A percentile compares a stretch with the other conserved stretches of the same genome.
Evolutionary conservation across 2,797 vertebrate species (phyloP).

Genomic region (Ctenosaura bakeri): DNA sequence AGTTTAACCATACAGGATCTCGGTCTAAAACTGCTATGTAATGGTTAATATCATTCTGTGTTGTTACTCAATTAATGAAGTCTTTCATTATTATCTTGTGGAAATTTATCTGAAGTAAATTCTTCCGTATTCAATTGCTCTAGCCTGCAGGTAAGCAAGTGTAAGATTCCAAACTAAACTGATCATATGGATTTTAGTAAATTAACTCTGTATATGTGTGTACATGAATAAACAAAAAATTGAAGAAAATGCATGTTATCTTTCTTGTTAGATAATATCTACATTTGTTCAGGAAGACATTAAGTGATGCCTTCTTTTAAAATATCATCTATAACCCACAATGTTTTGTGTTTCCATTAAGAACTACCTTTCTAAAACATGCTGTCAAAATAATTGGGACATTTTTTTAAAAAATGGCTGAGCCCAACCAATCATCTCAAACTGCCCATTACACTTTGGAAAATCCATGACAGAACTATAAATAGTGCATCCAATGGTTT

Average conservation of each 20-base stretch:
- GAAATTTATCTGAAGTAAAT: neutral
- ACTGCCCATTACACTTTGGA: neutral
- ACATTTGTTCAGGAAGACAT: neutral
- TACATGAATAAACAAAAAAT: neutral
- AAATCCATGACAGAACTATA: too few relatives aligned
- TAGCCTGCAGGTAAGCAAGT: neutral
- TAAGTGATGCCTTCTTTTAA: neutral
- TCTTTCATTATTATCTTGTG: neutral
- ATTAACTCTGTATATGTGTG: neutral
- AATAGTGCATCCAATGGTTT: neutral
- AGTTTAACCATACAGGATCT: too few relatives aligned
- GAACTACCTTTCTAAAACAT: neutral
- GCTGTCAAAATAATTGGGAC: neutral
- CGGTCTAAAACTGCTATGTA: neutral
- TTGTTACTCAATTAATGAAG: neutral
- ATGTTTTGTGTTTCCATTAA: neutral
- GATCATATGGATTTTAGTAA: neutral
- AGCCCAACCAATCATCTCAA: neutral
- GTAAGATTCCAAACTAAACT: neutral
- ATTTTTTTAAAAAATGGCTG: neutral
- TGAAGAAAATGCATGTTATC: neutral
- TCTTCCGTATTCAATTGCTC: neutral
- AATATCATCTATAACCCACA: neutral
- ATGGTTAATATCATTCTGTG: neutral
- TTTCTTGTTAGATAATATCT: conserved; percentile 4